Evolutionary conservation across 2,888 invertebrate species (phyloP), one percentile per base, ranked within the genome.

Genomic region (Brachypterus glaber): DNA sequence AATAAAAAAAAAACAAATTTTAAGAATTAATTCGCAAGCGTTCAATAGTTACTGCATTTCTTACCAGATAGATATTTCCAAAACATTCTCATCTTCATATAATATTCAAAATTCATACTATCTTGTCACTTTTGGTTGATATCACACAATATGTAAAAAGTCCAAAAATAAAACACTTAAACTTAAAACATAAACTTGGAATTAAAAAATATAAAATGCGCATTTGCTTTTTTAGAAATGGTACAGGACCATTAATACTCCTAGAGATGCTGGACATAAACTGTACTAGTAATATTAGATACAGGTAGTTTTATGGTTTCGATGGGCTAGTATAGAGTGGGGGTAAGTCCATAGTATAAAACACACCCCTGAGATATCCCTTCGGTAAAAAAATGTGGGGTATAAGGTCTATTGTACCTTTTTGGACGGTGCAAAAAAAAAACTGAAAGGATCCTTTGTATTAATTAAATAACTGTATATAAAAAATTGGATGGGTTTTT

Each of bases 11-110:
- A 44, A 32, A 29, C 14, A 17, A 31, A 32, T n/a, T n/a, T n/a
- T n/a, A n/a, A n/a, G n/a, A n/a, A n/a, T n/a, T n/a, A n/a, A n/a
- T n/a, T n/a, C n/a, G n/a, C n/a, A n/a, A n/a, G n/a, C n/a, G n/a
- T n/a, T n/a, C n/a, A n/a, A n/a, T n/a, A n/a, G n/a, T n/a, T n/a
- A n/a, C n/a, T n/a, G n/a, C n/a, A n/a, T n/a, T n/a, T 48, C 55
- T 57, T 44, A 59, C 59, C 59, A 17, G 48, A 44, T 35, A 53
- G 45, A 39, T 56, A 51, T 26, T 50, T 48, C 48, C 54, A 59
- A 39, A 57, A 56, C 24, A 57, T 40, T 36, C 50, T 54, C 55
- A 58, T 58, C 43, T 55, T 60, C 38, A 57, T 36, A 34, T 54
- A 53, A 14, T 57, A 40, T 30, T 58, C 57, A 14, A 54, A 46